phyloP scores from a whole-genome alignment of 2,888 invertebrate species.

The Drepana falcataria region DNA sequence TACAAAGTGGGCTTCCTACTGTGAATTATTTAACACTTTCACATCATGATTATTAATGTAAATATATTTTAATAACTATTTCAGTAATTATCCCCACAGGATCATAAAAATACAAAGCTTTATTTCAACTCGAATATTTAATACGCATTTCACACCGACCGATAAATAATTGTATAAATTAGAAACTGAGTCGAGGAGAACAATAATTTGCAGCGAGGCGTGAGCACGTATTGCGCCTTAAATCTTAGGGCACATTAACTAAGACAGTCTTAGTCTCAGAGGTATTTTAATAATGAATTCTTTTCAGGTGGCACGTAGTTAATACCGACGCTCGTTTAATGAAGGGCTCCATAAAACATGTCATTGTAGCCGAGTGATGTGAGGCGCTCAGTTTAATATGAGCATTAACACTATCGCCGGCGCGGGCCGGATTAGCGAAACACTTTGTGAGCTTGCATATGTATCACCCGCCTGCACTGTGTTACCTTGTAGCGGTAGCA shows the following conservation, averaged over 20 bases:
- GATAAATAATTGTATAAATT: slow-evolving; percentile 5
- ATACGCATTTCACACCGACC: slow-evolving; percentile 7
- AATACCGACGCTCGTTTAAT: slow-evolving; percentile 59
- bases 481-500: neutral
- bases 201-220: slow-evolving; percentile 23
- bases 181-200: slow-evolving; percentile 2
- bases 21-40: slow-evolving; percentile 27
- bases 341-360: slow-evolving; percentile 59
- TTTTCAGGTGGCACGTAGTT: slow-evolving; percentile 62
- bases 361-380: slow-evolving; percentile 35
- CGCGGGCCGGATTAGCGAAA: slow-evolving; percentile 34
- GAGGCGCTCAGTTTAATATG: slow-evolving; percentile 31
- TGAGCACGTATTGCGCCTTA: slow-evolving; percentile 64
- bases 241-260: slow-evolving; percentile 63
- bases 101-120: too few species aligned
- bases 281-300: slow-evolving; percentile 73
- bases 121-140: too few species aligned
- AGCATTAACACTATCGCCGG: slow-evolving; percentile 40
- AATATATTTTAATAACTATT: slow-evolving; percentile 2
- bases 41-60: slow-evolving; percentile 17
- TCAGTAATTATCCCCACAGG: too few species aligned
- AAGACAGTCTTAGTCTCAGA: slow-evolving; percentile 59
- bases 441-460: slow-evolving; percentile 32
- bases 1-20: slow-evolving; percentile 40
- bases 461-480: slow-evolving; percentile 11